A percentile compares a stretch with the other conserved stretches of the same genome.
Conservation (phyloP, 1,140 invertebrate species). For the Elysia chlorotica region DNA sequence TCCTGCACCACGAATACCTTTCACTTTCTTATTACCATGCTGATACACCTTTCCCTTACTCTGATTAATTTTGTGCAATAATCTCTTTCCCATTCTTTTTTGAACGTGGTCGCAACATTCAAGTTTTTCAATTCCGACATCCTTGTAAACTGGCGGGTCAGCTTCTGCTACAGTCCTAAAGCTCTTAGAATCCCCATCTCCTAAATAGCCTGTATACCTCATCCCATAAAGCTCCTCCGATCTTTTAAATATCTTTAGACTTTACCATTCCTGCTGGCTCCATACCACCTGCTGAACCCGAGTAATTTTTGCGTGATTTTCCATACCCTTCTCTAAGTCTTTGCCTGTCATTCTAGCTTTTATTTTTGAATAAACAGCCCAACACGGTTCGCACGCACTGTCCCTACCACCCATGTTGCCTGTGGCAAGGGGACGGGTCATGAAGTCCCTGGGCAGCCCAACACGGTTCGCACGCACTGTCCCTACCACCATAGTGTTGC, state of each 20-base stretch:
- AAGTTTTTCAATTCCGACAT: neutral
- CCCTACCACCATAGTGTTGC: too few relatives aligned
- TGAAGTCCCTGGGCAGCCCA: too few relatives aligned
- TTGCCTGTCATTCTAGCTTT: too few relatives aligned
- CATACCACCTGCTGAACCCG: constrained; percentile 11
- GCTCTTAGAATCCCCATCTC: constrained; percentile 23
- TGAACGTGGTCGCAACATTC: constrained; percentile 19
- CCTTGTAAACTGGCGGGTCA: constrained; percentile 15
- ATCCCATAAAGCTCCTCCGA: constrained; percentile 5
- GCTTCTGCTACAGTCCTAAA: constrained; percentile 4
- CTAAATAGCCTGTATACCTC: constrained; percentile 16
- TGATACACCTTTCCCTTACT: neutral
- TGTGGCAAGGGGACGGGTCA: too few relatives aligned
- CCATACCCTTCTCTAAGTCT: too few relatives aligned
- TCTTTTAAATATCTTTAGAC: neutral
- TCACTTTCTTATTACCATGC: neutral
- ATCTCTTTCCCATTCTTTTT: constrained; percentile 20
- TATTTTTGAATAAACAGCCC: too few relatives aligned
- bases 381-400: too few relatives aligned
- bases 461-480: too few relatives aligned
- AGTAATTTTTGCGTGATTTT: constrained; percentile 7
- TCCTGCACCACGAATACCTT: too few relatives aligned
- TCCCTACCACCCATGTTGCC: too few relatives aligned
- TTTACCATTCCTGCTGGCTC: constrained; percentile 11
- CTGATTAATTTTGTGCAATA: constrained; percentile 15